phyloP scores from a whole-genome alignment of 2,888 invertebrate species.

The Panzeria rudis region DNA sequence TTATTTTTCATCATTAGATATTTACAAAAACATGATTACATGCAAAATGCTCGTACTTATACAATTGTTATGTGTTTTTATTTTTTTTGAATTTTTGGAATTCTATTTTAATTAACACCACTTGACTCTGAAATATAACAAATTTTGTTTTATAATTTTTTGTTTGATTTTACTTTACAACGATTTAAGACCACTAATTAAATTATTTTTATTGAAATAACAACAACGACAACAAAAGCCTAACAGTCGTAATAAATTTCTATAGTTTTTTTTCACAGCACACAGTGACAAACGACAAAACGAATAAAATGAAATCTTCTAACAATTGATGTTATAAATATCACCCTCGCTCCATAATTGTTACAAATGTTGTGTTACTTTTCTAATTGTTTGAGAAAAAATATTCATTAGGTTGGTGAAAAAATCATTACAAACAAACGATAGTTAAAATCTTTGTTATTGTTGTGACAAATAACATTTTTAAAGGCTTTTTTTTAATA shows the following conservation, averaged over 20 bases:
- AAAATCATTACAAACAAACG: not conserved
- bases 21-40: constrained; percentile 14
- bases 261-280: constrained; percentile 28
- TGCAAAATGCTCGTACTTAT: not conserved
- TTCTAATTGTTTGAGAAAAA: constrained; percentile 66
- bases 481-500: too few species aligned
- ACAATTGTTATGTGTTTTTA: not conserved
- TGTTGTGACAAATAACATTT: not conserved
- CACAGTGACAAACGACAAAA: constrained; percentile 34
- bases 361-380: constrained; percentile 26
- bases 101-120: constrained; percentile 80
- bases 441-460: not conserved
- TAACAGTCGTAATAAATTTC: constrained; percentile 40
- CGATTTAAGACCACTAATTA: constrained; percentile 67
- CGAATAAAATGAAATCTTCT: constrained; percentile 40
- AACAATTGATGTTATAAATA: constrained; percentile 65
- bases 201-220: constrained; percentile 66
- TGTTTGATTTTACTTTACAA: constrained; percentile 42
- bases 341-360: constrained; percentile 68
- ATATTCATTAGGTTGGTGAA: constrained; percentile 32
- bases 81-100: constrained; percentile 44
- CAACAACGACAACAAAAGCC: constrained; percentile 26
- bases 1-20: not conserved
- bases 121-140: constrained; percentile 78
- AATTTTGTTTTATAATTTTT: constrained; percentile 13